These are phyloP conservation scores for Sebastes nivosus DNA, from an alignment of 2,797 vertebrate species.

Conservation along the genomic window DNA sequence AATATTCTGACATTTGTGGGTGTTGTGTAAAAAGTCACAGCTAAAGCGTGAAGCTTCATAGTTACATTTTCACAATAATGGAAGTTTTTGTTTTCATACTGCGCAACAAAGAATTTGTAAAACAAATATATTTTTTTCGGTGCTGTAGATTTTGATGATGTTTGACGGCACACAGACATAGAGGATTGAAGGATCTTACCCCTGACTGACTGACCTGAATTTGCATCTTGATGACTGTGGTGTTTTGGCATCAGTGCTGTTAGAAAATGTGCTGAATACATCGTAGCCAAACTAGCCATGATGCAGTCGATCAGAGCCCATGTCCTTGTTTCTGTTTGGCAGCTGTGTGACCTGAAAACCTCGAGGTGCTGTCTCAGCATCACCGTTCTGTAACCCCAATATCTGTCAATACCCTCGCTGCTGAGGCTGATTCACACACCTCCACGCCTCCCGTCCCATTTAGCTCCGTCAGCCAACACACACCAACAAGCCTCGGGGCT, in stretches of 20 bases:
- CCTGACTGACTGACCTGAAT: slow-evolving; percentile 57
- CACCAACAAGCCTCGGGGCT: slow-evolving; percentile 57
- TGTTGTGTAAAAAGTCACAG: slow-evolving; percentile 53
- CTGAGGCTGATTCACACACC: slow-evolving; percentile 66
- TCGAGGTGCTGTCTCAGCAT: slow-evolving; percentile 70
- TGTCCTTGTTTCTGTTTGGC: slow-evolving; percentile 67
- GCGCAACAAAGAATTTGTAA: slow-evolving; percentile 2
- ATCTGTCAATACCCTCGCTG: slow-evolving; percentile 71
- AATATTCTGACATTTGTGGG: slow-evolving; percentile 32
- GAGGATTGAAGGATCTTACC: slow-evolving; percentile 33
- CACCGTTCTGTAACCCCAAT: slow-evolving; percentile 73
- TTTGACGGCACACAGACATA: slow-evolving; percentile 30
- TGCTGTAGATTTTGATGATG: slow-evolving; percentile 8
- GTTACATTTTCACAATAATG: slow-evolving; percentile 18
- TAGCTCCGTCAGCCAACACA: slow-evolving; percentile 63
- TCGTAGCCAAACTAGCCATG: slow-evolving; percentile 50
- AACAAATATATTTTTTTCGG: not conserved
- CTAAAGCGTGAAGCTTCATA: slow-evolving; percentile 22
- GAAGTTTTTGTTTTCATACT: slow-evolving; percentile 3
- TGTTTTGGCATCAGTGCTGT: slow-evolving; percentile 40
- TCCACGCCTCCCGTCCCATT: slow-evolving; percentile 56
- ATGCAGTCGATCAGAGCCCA: slow-evolving; percentile 57
- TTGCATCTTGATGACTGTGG: slow-evolving; percentile 69
- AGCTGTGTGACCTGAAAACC: slow-evolving; percentile 69
- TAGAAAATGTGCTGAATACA: slow-evolving; percentile 47